These are phyloP conservation scores for Acomys russatus DNA, from an alignment of 2,797 vertebrate genomes.

Conservation along the genomic window DNA sequence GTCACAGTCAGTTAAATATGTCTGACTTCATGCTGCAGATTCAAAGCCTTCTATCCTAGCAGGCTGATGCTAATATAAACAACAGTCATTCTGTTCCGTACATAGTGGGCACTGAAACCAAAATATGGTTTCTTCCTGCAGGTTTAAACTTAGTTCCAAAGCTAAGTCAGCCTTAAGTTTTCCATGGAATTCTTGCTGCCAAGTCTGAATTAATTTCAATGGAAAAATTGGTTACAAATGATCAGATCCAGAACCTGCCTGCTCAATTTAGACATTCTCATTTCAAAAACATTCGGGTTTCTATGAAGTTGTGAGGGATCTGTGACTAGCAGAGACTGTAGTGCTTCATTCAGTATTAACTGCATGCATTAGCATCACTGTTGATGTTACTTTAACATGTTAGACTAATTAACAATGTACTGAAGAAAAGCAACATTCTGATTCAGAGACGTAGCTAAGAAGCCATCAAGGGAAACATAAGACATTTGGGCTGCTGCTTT, in stretches of 20 bases:
- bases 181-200: constrained; percentile 45
- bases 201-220: constrained; percentile 39
- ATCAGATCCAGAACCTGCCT: constrained; percentile 35
- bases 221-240: constrained; percentile 57
- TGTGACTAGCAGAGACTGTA: background rate
- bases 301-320: background rate
- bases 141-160: constrained; percentile 52
- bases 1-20: constrained; percentile 10
- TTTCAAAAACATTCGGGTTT: constrained; percentile 5
- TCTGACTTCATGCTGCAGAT: constrained; percentile 32
- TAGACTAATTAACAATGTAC: background rate
- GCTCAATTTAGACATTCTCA: constrained; percentile 38
- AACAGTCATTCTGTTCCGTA: background rate
- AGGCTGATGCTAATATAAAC: constrained; percentile 49
- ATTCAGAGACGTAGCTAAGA: constrained; percentile 4
- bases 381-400: constrained; percentile 29
- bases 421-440: background rate
- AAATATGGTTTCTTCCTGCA: constrained; percentile 36
- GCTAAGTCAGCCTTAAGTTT: constrained; percentile 43
- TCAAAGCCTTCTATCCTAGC: constrained; percentile 29
- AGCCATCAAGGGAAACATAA: constrained; percentile 17
- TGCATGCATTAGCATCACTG: background rate
- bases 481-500: background rate
- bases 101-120: constrained; percentile 39
- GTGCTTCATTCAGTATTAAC: constrained; percentile 39